Conservation (phyloP, 2,888 invertebrate species). For the Busseola fusca region DNA sequence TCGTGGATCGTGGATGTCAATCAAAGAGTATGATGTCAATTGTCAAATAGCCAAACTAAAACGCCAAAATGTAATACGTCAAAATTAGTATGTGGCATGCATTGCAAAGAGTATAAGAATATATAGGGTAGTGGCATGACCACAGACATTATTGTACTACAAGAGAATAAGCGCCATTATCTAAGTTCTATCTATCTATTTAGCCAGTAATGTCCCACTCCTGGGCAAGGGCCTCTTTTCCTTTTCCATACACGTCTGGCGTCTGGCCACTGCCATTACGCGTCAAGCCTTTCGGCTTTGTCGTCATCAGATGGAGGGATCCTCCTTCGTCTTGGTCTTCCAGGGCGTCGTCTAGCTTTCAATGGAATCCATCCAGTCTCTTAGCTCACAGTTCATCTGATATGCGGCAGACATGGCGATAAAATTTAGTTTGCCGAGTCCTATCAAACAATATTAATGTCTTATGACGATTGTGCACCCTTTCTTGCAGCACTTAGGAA, state of each 20-base stretch:
- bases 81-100: slow-evolving; percentile 6
- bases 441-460: not conserved
- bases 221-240: not conserved
- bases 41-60: not conserved
- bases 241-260: not conserved
- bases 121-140: no score
- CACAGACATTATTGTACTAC: no score
- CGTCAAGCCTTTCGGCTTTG: not conserved
- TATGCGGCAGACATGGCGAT: not conserved
- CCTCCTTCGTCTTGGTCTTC: not conserved
- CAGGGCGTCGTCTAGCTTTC: not conserved
- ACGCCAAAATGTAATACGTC: slow-evolving; percentile 20
- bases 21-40: no score
- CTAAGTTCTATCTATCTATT: not conserved
- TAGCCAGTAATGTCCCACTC: not conserved
- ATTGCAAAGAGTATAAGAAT: no score
- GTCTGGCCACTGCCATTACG: not conserved
- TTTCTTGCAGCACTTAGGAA: no score
- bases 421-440: not conserved
- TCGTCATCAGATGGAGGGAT: not conserved
- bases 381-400: not conserved
- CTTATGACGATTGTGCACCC: no score
- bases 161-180: no score
- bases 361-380: not conserved
- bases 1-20: no score